Conservation (phyloP, 2,797 vertebrate species). For the Poecile montanus region DNA sequence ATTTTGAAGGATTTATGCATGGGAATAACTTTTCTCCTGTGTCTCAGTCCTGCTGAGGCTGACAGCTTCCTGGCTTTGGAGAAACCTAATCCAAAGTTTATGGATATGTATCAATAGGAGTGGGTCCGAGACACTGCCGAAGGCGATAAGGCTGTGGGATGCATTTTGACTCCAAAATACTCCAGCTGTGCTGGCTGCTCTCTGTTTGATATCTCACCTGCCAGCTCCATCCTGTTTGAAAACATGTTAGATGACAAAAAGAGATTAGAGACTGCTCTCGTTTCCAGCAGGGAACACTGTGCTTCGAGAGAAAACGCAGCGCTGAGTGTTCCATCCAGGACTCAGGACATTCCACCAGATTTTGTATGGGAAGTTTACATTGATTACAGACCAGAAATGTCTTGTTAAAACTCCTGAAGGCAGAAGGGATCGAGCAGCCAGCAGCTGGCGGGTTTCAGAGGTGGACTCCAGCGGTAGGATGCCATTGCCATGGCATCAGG, state of each 20-base stretch:
- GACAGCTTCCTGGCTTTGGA: not conserved
- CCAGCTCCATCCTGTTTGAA: not conserved
- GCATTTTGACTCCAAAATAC: not conserved
- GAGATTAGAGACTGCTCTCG: not conserved
- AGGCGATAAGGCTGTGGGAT: not conserved
- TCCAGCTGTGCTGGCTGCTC: slow-evolving; percentile 9
- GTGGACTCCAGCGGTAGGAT: not conserved
- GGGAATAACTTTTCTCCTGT: not conserved
- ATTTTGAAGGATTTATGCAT: not conserved
- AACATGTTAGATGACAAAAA: not conserved
- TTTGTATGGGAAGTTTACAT: slow-evolving; percentile 13
- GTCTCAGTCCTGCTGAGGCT: not conserved
- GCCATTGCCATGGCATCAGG: not conserved
- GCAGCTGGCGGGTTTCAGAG: not conserved
- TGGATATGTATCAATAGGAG: not conserved
- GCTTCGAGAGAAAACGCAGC: not conserved
- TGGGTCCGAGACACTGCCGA: fast-evolving
- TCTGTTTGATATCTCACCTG: not conserved
- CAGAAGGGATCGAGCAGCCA: not conserved
- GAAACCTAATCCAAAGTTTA: not conserved
- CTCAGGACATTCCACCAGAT: not conserved
- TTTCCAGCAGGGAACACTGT: not conserved
- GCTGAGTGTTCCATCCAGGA: not conserved
- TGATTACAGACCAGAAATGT: slow-evolving; percentile 52
- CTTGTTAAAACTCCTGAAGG: slow-evolving; percentile 6